Base-by-base conservation (phyloP, 2,113 vertebrate species). In the Ptilonorhynchus violaceus region DNA sequence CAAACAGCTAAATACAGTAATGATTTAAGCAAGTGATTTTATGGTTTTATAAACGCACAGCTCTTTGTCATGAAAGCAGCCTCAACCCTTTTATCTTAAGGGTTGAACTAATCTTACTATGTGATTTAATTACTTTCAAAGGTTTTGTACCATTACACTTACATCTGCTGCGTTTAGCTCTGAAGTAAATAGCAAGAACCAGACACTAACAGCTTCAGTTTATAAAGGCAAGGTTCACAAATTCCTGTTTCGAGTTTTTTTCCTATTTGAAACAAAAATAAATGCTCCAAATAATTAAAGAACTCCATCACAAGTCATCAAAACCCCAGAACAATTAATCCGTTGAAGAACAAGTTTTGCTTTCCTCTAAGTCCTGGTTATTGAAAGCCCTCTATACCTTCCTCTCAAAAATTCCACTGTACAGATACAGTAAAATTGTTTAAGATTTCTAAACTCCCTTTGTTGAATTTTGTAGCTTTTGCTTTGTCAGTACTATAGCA, bases 171-270 rank as follows among this genome's bases (percentile, higher is more conserved):
- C 17, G 39, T 92, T 73, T 95, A 80, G n/a, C 39, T 81, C 59
- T 66, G 39, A 93, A 79, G 60, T 59, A 96, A 96, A 94, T 87
- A 83, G 46, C 52, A 52, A 49, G 49, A 85, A 39, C 7, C 7
- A 85, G 33, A 85, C 58, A 62, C 16, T 85, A 79, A 58, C 82
- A 91, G 55, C 69, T 95, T 93, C 82, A 64, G 69, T 96, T 95
- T 96, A 90, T 85, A 89, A 88, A 93, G 50, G 24, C 37, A 90
- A 50, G 33, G 35, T 95, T 96, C 87, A 77, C 62, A 93, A 85
- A 78, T 86, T 95, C 86, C 37, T 85, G 15, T 87, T 90, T 92
- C 39, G 91, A 49, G 18, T 16, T 89, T 93, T 95, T 92, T 50
- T 46, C 56, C 50, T 66, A 58, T 89, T 87, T 90, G 41, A 85